phyloP scores from a whole-genome alignment of 1,140 invertebrate genomes.

The Ips nitidus region DNA sequence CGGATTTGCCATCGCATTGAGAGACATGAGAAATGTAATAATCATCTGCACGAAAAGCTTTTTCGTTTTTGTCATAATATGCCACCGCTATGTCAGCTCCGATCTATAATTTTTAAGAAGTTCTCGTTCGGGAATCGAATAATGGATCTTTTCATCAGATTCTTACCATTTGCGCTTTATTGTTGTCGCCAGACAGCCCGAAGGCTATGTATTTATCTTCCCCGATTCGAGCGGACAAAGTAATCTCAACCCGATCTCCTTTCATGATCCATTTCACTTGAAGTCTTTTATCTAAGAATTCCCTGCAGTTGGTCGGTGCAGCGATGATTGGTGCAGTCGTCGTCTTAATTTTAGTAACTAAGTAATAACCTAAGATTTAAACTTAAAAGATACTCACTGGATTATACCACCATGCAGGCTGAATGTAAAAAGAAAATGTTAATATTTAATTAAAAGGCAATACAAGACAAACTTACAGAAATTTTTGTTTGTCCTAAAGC shows the following conservation, averaged over 20 bases:
- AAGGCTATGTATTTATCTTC: constrained; percentile 89
- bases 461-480: constrained; percentile 63
- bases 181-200: constrained; percentile 76
- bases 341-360: constrained; percentile 57
- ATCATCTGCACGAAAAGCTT: constrained; percentile 76
- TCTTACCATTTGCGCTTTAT: constrained; percentile 63
- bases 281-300: constrained; percentile 73
- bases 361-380: constrained; percentile 14
- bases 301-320: constrained; percentile 73
- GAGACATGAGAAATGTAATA: constrained; percentile 83
- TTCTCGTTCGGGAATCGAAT: not conserved
- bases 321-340: constrained; percentile 66
- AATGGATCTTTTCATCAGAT: not conserved
- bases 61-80: constrained; percentile 70
- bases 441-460: constrained; percentile 34
- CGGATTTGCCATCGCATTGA: constrained; percentile 78
- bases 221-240: constrained; percentile 71
- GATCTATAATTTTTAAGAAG: constrained; percentile 50
- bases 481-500: constrained; percentile 86
- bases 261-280: constrained; percentile 81
- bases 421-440: constrained; percentile 5
- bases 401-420: constrained; percentile 89
- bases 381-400: constrained; percentile 70
- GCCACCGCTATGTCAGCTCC: constrained; percentile 83
- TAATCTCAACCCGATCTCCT: constrained; percentile 73